Percentiles rank a stretch among this genome's conserved stretches.
phyloP scores from a whole-genome alignment of 2,113 vertebrate genomes.

The Phyllostomus hastatus region DNA sequence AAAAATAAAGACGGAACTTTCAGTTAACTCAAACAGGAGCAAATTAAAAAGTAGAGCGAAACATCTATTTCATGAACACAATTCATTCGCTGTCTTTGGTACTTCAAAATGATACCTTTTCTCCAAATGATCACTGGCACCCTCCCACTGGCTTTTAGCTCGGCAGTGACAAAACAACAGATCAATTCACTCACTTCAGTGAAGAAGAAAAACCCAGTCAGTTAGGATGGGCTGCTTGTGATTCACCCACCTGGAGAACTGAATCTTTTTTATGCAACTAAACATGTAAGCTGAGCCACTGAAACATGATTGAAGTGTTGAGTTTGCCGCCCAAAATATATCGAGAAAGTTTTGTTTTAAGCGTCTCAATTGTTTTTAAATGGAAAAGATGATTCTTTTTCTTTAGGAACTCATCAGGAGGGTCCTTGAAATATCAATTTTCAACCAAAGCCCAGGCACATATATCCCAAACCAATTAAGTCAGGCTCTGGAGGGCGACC shows the following conservation, averaged over 20 bases:
- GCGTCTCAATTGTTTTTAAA: constrained; percentile 21
- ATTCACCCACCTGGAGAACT: constrained; percentile 23
- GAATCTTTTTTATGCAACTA: constrained; percentile 8
- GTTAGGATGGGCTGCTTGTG: constrained; percentile 20
- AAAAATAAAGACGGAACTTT: constrained; percentile 72
- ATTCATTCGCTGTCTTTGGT: constrained; percentile 61
- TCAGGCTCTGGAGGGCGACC: background rate
- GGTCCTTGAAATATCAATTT: constrained; percentile 39
- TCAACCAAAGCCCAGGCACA: background rate
- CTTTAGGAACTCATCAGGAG: constrained; percentile 1
- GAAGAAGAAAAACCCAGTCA: constrained; percentile 42
- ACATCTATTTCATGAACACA: constrained; percentile 65
- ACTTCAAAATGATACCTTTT: constrained; percentile 70
- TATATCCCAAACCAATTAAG: constrained; percentile 3
- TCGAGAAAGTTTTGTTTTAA: constrained; percentile 31
- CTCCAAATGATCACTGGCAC: constrained; percentile 54
- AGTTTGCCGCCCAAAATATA: background rate
- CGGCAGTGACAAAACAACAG: constrained; percentile 41
- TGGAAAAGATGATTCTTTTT: constrained; percentile 27
- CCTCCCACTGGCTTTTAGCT: constrained; percentile 57
- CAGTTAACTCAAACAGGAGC: constrained; percentile 66
- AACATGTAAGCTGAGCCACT: background rate
- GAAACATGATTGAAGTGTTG: background rate
- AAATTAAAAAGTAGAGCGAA: constrained; percentile 72
- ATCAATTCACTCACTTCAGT: constrained; percentile 50